These are phyloP conservation scores for Cyphotilapia sp. DNA, from an alignment of 2,113 vertebrate species.

Conservation along the genomic window DNA sequence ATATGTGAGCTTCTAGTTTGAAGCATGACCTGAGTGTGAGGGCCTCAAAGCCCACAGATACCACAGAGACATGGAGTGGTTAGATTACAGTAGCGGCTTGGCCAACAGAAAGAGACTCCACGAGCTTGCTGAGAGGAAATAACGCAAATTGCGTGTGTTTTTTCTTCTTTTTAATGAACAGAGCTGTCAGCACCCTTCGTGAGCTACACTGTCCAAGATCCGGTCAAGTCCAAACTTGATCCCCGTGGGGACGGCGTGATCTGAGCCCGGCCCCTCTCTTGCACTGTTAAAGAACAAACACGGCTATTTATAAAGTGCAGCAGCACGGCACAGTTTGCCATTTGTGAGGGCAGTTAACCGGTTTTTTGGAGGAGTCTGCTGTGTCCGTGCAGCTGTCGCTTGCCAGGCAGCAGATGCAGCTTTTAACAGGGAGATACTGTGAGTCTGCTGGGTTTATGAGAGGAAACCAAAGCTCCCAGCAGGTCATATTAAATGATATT, in stretches of 20 bases:
- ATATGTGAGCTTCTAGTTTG: background rate
- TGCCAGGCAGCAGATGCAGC: slow-evolving; percentile 39
- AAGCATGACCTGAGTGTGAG: background rate
- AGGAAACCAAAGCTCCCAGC: background rate
- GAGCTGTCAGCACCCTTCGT: slow-evolving; percentile 49
- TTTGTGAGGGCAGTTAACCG: slow-evolving; percentile 65
- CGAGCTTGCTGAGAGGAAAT: slow-evolving; percentile 21
- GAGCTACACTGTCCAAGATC: slow-evolving; percentile 54
- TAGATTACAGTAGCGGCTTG: background rate
- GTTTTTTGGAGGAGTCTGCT: slow-evolving; percentile 40
- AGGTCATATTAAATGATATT: background rate
- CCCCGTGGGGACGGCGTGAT: slow-evolving; percentile 62
- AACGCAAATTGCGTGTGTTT: slow-evolving; percentile 2
- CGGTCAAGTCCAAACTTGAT: slow-evolving; percentile 71
- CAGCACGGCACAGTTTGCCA: slow-evolving; percentile 56
- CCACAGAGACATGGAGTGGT: background rate
- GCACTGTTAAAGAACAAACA: slow-evolving; percentile 66
- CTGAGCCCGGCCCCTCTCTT: slow-evolving; percentile 19
- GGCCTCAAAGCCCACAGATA: background rate
- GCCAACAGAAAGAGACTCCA: background rate
- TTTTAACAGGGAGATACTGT: slow-evolving; percentile 1
- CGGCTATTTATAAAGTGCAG: slow-evolving; percentile 71
- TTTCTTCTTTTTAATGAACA: slow-evolving; percentile 12
- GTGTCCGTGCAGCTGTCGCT: slow-evolving; percentile 66
- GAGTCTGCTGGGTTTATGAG: background rate